Evolutionary conservation across 2,797 vertebrate genomes (phyloP).

Genomic region (Anisognathus igniventris): DNA sequence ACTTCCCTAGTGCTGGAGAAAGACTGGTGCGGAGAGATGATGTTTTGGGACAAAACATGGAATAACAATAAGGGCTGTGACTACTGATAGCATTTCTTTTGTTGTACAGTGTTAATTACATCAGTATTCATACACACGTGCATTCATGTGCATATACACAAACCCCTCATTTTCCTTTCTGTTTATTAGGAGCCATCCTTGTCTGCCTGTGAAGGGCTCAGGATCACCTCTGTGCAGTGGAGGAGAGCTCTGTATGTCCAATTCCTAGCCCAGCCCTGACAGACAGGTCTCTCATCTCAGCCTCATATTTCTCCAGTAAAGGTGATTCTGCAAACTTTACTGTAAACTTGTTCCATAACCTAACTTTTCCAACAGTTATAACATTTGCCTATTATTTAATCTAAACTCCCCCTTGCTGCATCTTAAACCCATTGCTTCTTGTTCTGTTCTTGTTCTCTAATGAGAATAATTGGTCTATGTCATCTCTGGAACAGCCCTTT

Average conservation of each 20-base stretch:
- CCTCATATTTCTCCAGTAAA: not conserved
- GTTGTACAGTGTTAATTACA: not conserved
- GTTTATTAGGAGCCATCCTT: not conserved
- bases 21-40: not conserved
- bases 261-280: not conserved
- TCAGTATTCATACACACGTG: not conserved
- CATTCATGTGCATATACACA: accelerated
- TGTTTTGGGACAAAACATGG: not conserved
- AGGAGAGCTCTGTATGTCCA: not conserved
- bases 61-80: not conserved
- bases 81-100: not conserved
- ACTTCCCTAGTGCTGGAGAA: not conserved
- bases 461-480: constrained; percentile 66
- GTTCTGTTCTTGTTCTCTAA: constrained; percentile 65
- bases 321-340: not conserved
- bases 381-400: constrained; percentile 55
- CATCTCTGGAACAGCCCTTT: constrained; percentile 2
- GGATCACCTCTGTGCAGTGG: not conserved
- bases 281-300: not conserved
- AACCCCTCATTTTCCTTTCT: not conserved
- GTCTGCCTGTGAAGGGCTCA: not conserved
- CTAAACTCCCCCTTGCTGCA: constrained; percentile 38
- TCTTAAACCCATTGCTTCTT: constrained; percentile 57
- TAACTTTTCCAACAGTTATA: constrained; percentile 10
- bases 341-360: not conserved